These are phyloP conservation scores for Mobula hypostoma DNA, from an alignment of 2,113 vertebrate genomes.

Conservation along the genomic window DNA sequence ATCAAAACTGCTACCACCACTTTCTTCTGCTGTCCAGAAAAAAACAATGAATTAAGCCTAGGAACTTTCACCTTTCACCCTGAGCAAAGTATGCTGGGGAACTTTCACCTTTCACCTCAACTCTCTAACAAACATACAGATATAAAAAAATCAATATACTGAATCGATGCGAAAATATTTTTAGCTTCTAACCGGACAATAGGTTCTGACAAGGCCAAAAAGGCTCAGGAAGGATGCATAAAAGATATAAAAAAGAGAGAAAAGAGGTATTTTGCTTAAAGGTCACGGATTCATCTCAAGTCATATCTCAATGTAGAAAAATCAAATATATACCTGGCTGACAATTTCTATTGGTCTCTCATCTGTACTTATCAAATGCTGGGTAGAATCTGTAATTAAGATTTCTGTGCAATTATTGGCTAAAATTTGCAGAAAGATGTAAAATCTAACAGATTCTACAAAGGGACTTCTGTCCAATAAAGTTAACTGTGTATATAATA, in stretches of 20 bases:
- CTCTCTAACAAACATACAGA: conserved; percentile 78
- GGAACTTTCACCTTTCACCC: conserved; percentile 79
- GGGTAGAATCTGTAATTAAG: neutral
- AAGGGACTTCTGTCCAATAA: neutral
- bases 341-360: neutral
- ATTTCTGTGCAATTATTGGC: neutral
- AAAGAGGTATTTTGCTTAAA: conserved; percentile 72
- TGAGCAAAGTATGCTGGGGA: conserved; percentile 63
- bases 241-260: conserved; percentile 66
- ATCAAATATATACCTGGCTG: neutral
- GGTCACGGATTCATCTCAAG: conserved; percentile 56
- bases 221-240: conserved; percentile 63
- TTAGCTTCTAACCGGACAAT: conserved; percentile 75
- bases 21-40: conserved; percentile 66
- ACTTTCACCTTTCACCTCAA: conserved; percentile 76
- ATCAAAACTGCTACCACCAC: conserved; percentile 70
- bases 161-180: conserved; percentile 79
- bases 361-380: neutral
- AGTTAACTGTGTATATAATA: neutral
- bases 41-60: conserved; percentile 68
- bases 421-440: neutral
- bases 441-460: neutral
- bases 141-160: conserved; percentile 77
- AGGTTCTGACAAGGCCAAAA: conserved; percentile 70
- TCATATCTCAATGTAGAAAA: conserved; percentile 42